Conservation (phyloP, 2,113 vertebrate species). For the Gavia stellata region DNA sequence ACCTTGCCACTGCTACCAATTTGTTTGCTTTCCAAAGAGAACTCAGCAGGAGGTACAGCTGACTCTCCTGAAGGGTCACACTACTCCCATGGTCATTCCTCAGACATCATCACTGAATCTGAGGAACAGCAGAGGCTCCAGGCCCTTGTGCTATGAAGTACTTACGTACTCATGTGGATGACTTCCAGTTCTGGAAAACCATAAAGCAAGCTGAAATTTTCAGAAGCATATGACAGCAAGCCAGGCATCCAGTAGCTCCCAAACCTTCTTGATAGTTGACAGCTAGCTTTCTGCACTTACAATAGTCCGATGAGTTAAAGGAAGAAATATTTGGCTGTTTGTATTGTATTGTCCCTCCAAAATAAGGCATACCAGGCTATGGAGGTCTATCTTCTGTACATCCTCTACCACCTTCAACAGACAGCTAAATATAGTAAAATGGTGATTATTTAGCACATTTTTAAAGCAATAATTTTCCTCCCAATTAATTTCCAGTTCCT, state of each 20-base stretch:
- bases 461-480: conserved; percentile 41
- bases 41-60: background rate
- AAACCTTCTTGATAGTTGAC: background rate
- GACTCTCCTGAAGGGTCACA: background rate
- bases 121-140: background rate
- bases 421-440: conserved; percentile 27
- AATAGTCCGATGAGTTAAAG: background rate
- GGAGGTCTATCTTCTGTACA: background rate
- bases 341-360: background rate
- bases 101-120: accelerated
- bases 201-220: background rate
- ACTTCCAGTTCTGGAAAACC: background rate
- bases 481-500: conserved; percentile 51
- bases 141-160: too few species aligned
- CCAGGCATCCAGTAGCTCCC: background rate
- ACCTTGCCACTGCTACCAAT: background rate
- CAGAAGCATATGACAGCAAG: background rate
- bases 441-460: conserved; percentile 36
- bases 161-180: accelerated
- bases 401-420: background rate
- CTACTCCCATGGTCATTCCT: background rate
- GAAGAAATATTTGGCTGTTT: background rate
- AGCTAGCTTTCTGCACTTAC: background rate
- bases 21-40: background rate
- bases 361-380: background rate